A percentile compares a stretch with the other conserved stretches of the same genome.
phyloP scores from a whole-genome alignment of 2,113 vertebrate species.

The Platanista minor region DNA sequence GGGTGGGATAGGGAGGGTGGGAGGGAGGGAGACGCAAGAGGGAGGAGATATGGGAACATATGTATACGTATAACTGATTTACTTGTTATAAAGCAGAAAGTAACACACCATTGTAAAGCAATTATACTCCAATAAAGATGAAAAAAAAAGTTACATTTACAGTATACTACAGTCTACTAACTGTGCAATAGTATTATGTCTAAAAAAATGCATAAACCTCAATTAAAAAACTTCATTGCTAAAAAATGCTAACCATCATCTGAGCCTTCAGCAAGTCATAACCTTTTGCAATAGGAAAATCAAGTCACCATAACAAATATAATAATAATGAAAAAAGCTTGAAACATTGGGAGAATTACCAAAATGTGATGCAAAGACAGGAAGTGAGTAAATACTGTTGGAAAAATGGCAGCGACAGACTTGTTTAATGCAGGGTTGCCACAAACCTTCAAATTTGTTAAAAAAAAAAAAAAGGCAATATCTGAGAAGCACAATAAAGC shows the following conservation, averaged over 20 bases:
- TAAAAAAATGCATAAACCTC: neutral
- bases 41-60: no score
- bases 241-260: neutral
- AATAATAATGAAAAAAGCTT: neutral
- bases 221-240: neutral
- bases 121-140: no score
- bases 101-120: no score
- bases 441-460: neutral
- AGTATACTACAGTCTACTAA: neutral
- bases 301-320: neutral
- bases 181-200: neutral
- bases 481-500: neutral
- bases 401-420: neutral
- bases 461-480: neutral
- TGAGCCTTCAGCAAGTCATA: neutral
- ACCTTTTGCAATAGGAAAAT: neutral
- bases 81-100: no score
- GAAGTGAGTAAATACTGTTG: neutral
- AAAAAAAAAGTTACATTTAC: neutral
- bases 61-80: no score
- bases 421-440: neutral
- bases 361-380: neutral
- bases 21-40: no score
- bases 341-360: neutral
- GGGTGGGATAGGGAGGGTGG: no score